Evolutionary conservation across 2,888 invertebrate genomes (phyloP).

Genomic region (Drosophila kambysellisi): DNA sequence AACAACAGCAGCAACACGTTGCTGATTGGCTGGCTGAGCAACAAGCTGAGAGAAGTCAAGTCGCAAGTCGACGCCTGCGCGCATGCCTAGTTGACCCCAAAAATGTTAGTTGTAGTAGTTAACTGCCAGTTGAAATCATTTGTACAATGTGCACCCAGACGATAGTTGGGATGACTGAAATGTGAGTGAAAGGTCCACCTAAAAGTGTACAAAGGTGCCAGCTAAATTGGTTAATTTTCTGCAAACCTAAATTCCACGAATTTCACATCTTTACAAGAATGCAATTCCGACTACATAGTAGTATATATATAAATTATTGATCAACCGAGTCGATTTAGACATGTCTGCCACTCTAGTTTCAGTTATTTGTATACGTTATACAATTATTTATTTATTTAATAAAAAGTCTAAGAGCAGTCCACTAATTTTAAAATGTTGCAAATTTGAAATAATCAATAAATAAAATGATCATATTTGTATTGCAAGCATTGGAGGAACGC

Average conservation of each 20-base stretch:
- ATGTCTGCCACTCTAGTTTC: background rate
- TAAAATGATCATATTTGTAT: no score
- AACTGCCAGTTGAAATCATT: constrained; percentile 44
- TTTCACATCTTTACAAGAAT: background rate
- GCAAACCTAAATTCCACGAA: constrained; percentile 1
- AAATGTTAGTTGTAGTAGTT: constrained; percentile 37
- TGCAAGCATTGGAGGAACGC: no score
- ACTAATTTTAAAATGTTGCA: no score
- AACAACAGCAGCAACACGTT: background rate
- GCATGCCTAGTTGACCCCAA: constrained; percentile 56
- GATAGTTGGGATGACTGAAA: constrained; percentile 13
- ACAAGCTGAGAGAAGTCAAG: constrained; percentile 10
- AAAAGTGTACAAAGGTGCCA: constrained; percentile 8
- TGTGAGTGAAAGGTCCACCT: constrained; percentile 41
- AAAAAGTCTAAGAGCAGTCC: no score
- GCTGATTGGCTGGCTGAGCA: constrained; percentile 34
- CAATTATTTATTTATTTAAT: no score
- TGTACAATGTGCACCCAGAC: constrained; percentile 28
- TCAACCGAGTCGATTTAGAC: background rate
- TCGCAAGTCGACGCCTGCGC: constrained; percentile 42
- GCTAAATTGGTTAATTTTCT: constrained; percentile 5
- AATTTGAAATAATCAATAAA: no score
- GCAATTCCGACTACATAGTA: background rate
- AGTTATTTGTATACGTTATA: background rate
- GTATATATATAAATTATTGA: background rate